Percentiles rank a stretch among this genome's conserved stretches.
Conservation (phyloP, 2,888 invertebrate species). For the Patella depressa region DNA sequence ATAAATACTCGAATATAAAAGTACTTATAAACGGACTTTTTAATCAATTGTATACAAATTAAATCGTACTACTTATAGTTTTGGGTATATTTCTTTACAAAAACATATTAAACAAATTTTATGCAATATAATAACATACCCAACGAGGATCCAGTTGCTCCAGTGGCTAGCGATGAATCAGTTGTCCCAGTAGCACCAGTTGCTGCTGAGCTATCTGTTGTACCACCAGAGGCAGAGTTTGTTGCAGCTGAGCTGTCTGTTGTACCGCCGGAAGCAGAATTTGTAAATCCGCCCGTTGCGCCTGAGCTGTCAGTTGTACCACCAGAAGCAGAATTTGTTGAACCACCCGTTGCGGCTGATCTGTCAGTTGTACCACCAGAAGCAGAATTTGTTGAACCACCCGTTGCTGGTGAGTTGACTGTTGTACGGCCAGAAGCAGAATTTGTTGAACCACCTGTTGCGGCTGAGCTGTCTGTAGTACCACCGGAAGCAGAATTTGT, state of each 20-base stretch:
- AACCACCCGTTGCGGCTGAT: neutral
- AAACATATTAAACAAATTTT: no score
- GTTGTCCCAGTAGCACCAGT: neutral
- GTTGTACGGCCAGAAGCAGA: neutral
- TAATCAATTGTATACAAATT: no score
- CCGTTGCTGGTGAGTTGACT: neutral
- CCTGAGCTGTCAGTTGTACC: neutral
- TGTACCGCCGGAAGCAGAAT: neutral
- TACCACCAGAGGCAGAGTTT: neutral
- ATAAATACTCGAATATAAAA: no score
- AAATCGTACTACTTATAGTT: no score
- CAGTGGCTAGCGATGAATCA: neutral
- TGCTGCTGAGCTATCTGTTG: neutral
- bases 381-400: neutral
- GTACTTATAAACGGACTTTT: no score
- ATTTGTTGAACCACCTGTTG: neutral
- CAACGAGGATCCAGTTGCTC: no score
- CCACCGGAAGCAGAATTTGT: neutral
- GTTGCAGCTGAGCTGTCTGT: neutral
- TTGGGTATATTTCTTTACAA: no score
- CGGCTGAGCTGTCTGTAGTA: neutral
- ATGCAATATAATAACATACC: no score
- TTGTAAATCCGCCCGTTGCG: neutral
- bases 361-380: neutral
- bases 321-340: neutral